These are phyloP conservation scores for Pachydiplax longipennis DNA, from an alignment of 2,888 invertebrate species.

Conservation along the genomic window DNA sequence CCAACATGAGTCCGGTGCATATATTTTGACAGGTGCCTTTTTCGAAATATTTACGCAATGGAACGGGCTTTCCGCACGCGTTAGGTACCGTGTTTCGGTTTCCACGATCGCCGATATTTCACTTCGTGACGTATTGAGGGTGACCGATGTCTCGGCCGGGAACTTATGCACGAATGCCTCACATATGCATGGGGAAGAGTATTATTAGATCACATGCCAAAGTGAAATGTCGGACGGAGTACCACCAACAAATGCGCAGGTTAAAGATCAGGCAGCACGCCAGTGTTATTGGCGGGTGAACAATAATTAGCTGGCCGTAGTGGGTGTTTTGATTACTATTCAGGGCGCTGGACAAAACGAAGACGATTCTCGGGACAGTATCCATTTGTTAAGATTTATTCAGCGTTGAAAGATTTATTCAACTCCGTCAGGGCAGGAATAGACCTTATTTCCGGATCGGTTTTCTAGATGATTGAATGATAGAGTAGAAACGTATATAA, in stretches of 20 bases:
- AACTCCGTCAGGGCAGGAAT: no score
- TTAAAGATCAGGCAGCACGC: constrained; percentile 1
- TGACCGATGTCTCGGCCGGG: neutral
- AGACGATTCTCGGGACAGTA: no score
- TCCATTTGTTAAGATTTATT: no score
- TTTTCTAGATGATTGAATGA: no score
- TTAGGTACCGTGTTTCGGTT: no score
- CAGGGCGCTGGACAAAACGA: neutral
- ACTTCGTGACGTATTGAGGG: neutral
- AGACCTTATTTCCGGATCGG: no score
- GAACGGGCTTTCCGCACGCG: neutral
- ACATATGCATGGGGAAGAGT: neutral
- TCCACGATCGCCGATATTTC: neutral
- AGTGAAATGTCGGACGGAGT: neutral
- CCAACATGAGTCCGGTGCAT: neutral
- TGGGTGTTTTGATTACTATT: neutral
- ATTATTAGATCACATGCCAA: neutral
- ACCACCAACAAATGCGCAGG: neutral
- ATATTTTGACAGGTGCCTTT: neutral
- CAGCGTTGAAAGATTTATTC: no score
- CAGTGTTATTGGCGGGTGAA: constrained; percentile 8
- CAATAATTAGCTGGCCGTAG: constrained; percentile 13
- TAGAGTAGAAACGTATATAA: no score
- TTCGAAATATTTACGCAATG: neutral
- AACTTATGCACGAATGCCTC: neutral